Conservation (phyloP, 2,113 vertebrate genomes). For the Tupaia tana region DNA sequence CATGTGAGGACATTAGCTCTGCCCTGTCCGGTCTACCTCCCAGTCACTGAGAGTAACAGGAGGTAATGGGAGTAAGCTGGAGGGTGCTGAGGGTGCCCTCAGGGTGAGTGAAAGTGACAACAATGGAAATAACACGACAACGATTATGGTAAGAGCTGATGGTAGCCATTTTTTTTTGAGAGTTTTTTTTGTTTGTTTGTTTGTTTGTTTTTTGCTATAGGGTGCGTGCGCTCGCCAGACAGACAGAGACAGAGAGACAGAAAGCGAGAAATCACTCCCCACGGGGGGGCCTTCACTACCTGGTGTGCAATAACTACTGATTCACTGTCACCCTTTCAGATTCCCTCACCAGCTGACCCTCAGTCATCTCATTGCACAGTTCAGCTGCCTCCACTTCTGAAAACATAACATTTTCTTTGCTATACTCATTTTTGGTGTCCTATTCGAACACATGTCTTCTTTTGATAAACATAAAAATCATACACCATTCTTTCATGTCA, state of each 20-base stretch:
- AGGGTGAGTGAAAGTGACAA: background rate
- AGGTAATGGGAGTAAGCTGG: background rate
- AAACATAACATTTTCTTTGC: background rate
- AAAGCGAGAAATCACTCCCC: too few species aligned
- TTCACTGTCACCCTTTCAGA: background rate
- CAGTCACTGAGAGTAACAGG: background rate
- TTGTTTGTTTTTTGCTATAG: too few species aligned
- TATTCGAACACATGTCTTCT: background rate
- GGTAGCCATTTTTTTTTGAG: background rate
- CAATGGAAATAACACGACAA: background rate
- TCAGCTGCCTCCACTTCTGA: background rate
- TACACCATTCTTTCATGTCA: background rate
- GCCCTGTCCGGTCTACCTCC: background rate
- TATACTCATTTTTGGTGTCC: slow-evolving; percentile 3
- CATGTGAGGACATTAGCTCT: too few species aligned
- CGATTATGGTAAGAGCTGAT: background rate
- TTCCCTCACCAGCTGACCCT: background rate
- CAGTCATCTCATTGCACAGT: background rate
- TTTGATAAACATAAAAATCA: slow-evolving; percentile 41
- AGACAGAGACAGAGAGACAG: too few species aligned
- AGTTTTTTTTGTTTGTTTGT: too few species aligned
- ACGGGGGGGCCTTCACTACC: accelerated
- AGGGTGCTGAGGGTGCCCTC: background rate
- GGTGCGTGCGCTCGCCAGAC: too few species aligned
- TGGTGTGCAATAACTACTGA: background rate